Base-by-base conservation (phyloP, 2,888 invertebrate genomes). In the Cheilosia scutellata region DNA sequence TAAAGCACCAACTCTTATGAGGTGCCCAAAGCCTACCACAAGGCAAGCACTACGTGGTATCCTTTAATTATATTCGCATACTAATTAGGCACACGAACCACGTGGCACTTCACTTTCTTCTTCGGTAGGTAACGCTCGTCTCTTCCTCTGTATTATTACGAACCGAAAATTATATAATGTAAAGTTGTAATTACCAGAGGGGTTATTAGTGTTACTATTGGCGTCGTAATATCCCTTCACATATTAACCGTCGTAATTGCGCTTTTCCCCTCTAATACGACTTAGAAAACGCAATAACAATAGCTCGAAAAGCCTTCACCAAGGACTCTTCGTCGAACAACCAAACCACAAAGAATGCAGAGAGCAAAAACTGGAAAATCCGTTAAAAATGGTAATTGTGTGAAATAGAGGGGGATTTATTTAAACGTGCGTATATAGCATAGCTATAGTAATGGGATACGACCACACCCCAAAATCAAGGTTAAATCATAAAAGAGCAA, bases 21-120 rank as follows among this genome's bases (percentile, higher is more conserved):
- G n/a, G 33, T 4, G 29, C 20, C 16, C 40, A 49, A 29, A 5
- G 20, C 25, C 44, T 44, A 44, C 16, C 37, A 37, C 37, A 37
- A 44, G 25, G n/a, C 11, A 7, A 58, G 51, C 33, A 44, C 53
- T 68, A 51, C 33, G 47, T 40, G 65, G 63, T 27, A 72, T 51
- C 37, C 62, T 70, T 62, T 77, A 77, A 77, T 77, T 77, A 70
- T 29, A 49, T 65, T 72, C 71, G 49, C 57, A 63, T 65, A 70
- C 70, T 70, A 78, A 70, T 70, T 63, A 71, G 62, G 44, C 47
- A 40, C 33, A 76, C 49, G 58, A 47, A 74, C 9, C 31, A 42
- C 63, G 51, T 20, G 47, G 51, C 27, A 31, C 40, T 20, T 29
- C 25, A 47, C 47, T 66, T 66, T 49, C 27, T 47, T 49, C 33